phyloP scores from a whole-genome alignment of 2,113 vertebrate species.

The Scomber colias region DNA sequence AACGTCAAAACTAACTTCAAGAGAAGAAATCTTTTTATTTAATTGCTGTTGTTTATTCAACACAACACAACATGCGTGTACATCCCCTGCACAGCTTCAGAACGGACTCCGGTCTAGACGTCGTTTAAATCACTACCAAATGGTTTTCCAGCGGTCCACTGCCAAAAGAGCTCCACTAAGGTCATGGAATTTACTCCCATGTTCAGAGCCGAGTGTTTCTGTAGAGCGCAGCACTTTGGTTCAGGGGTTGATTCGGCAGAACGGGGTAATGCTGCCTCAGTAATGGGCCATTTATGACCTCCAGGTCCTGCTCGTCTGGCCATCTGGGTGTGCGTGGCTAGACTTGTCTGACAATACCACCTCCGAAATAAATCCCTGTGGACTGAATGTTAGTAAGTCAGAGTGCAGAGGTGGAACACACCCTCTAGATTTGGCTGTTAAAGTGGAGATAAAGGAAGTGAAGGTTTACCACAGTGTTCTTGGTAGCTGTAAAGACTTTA shows the following conservation, averaged over 20 bases:
- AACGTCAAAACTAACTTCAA: conserved; percentile 19
- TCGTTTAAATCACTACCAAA: conserved; percentile 60
- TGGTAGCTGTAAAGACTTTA: background rate
- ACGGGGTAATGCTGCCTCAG: conserved; percentile 34
- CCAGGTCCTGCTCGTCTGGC: conserved; percentile 34
- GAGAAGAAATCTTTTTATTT: background rate
- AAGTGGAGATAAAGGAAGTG: background rate
- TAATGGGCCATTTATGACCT: conserved; percentile 46
- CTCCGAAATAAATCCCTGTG: background rate
- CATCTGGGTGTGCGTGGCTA: conserved; percentile 31
- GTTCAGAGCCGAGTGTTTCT: conserved; percentile 40
- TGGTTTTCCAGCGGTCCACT: conserved; percentile 65
- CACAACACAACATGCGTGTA: background rate
- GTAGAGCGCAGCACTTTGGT: conserved; percentile 30
- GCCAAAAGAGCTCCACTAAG: conserved; percentile 55
- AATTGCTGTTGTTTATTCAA: conserved; percentile 1
- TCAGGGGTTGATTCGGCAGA: conserved; percentile 28
- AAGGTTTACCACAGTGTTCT: background rate
- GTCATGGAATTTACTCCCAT: conserved; percentile 66
- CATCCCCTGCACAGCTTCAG: conserved; percentile 1
- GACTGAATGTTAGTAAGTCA: background rate
- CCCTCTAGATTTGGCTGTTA: background rate
- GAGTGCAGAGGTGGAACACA: background rate
- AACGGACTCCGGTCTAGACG: conserved; percentile 58
- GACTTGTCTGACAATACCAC: conserved; percentile 23